Conservation (phyloP, 2,113 vertebrate genomes). For the Colinus virginianus region DNA sequence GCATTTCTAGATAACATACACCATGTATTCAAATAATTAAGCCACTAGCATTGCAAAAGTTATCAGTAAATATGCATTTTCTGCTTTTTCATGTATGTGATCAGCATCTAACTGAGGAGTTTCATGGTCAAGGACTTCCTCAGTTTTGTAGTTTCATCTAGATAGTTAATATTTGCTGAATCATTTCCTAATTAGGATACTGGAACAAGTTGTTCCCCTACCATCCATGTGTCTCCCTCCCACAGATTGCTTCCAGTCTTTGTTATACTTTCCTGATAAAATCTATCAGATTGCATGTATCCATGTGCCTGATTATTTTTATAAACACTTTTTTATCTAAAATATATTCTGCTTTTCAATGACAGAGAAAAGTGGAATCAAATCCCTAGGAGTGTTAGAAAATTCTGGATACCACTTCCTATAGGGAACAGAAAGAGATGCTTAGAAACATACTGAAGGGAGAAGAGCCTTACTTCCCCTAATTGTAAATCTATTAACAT, state of each 20-base stretch:
- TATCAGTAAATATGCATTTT: neutral
- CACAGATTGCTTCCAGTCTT: constrained; percentile 31
- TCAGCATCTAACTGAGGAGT: neutral
- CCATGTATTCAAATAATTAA: neutral
- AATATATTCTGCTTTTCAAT: neutral
- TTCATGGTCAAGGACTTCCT: neutral
- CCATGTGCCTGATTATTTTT: neutral
- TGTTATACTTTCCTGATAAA: neutral
- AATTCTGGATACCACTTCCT: neutral
- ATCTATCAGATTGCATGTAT: neutral
- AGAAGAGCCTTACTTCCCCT: neutral
- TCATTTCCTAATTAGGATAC: constrained; percentile 24
- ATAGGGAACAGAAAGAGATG: neutral
- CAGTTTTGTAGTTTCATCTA: constrained; percentile 9
- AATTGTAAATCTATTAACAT: neutral
- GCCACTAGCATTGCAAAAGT: neutral
- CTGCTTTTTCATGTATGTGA: neutral
- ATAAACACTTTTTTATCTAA: neutral
- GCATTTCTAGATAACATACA: neutral
- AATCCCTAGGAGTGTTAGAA: neutral
- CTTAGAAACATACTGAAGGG: neutral
- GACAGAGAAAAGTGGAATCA: neutral
- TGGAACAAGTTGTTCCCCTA: constrained; percentile 49
- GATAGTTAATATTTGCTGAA: constrained; percentile 45
- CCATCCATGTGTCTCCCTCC: constrained; percentile 34